Conservation (phyloP, 2,888 invertebrate species). For the Leptinotarsa haldemani region DNA sequence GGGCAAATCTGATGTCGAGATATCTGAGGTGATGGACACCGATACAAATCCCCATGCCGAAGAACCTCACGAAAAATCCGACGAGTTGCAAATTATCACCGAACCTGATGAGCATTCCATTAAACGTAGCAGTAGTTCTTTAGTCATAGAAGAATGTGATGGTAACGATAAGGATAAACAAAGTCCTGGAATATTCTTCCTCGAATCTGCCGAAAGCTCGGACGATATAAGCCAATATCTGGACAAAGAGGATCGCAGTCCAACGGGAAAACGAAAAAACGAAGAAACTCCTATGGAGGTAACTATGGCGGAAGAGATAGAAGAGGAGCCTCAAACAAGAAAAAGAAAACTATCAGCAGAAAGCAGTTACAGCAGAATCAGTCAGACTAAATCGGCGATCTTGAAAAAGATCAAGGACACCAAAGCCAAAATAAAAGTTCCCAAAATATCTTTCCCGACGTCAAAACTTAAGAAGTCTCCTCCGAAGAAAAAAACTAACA, state of each 20-base stretch:
- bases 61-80: constrained; percentile 19
- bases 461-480: constrained; percentile 53
- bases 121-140: constrained; percentile 40
- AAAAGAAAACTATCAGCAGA: constrained; percentile 57
- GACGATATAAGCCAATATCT: constrained; percentile 64
- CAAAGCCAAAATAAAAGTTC: constrained; percentile 60
- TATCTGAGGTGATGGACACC: constrained; percentile 41
- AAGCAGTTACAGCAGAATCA: constrained; percentile 55
- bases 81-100: constrained; percentile 36
- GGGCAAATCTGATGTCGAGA: constrained; percentile 46
- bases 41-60: neutral
- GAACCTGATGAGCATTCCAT: constrained; percentile 45
- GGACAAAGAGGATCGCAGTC: constrained; percentile 59
- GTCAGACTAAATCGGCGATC: constrained; percentile 53
- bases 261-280: constrained; percentile 46
- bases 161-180: constrained; percentile 36
- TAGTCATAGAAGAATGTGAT: constrained; percentile 42
- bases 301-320: constrained; percentile 11
- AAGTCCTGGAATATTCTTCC: constrained; percentile 42
- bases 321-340: constrained; percentile 42
- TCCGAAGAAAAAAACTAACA: constrained; percentile 51
- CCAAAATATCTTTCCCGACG: constrained; percentile 50
- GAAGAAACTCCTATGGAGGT: constrained; percentile 17
- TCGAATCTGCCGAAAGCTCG: constrained; percentile 62
- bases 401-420: constrained; percentile 57